A percentile compares a stretch with the other conserved stretches of the same genome.
Evolutionary conservation across 1,140 invertebrate species (phyloP).

Genomic region (Brachionus angularis): DNA sequence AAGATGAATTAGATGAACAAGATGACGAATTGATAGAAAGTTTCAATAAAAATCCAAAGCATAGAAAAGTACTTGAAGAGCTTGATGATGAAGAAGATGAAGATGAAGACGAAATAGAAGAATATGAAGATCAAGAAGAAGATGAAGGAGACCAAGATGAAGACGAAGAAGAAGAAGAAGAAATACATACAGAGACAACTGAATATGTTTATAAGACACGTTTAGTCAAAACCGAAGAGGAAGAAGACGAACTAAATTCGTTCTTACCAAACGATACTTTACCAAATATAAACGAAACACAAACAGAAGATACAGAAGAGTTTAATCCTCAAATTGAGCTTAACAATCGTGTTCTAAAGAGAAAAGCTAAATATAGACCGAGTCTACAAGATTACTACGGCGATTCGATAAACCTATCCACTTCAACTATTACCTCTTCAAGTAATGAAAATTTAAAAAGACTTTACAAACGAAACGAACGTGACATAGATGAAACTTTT

Average conservation of each 20-base stretch:
- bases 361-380: background rate
- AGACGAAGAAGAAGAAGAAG: slow-evolving; percentile 8
- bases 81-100: slow-evolving; percentile 16
- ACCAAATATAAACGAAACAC: slow-evolving; percentile 4
- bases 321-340: background rate
- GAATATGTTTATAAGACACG: no score
- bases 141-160: background rate
- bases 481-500: slow-evolving; percentile 38
- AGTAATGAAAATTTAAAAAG: background rate
- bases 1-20: slow-evolving; percentile 14
- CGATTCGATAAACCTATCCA: background rate
- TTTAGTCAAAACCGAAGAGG: no score
- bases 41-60: slow-evolving; percentile 2
- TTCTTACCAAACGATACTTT: background rate
- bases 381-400: slow-evolving; percentile 3
- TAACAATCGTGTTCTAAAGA: background rate
- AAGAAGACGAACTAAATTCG: no score
- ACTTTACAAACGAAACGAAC: slow-evolving; percentile 3
- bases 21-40: background rate
- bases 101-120: slow-evolving; percentile 19
- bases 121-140: slow-evolving; percentile 8
- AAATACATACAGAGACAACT: background rate
- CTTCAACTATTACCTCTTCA: background rate
- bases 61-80: background rate
- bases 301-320: background rate